Evolutionary conservation across 1,140 invertebrate genomes (phyloP).

Genomic region (Trachymyrmex septentrionalis): DNA sequence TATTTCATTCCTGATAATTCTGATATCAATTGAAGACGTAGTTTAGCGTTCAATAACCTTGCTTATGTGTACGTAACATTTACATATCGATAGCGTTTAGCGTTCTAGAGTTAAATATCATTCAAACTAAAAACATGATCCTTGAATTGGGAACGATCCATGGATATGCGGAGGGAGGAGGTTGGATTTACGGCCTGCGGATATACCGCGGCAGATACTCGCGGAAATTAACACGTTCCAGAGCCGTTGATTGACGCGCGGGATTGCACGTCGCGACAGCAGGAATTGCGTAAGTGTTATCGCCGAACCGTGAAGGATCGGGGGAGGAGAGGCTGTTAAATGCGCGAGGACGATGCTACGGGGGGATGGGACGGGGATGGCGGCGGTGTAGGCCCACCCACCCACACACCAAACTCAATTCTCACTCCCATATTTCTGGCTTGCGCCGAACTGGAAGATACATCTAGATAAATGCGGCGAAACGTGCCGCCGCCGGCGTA

Average conservation of each 20-base stretch:
- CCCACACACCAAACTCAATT: conserved; percentile 76
- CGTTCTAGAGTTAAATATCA: not conserved
- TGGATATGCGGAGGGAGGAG: not conserved
- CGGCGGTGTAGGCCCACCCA: conserved; percentile 17
- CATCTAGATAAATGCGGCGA: conserved; percentile 83
- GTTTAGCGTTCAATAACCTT: too few species aligned
- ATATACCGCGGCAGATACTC: conserved; percentile 37
- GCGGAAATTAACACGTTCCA: conserved; percentile 71
- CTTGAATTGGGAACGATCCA: conserved; percentile 6
- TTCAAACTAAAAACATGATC: not conserved
- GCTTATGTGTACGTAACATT: too few species aligned
- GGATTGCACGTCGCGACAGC: conserved; percentile 53
- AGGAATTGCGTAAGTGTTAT: conserved; percentile 68
- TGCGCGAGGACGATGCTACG: conserved; percentile 16
- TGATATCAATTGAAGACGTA: too few species aligned
- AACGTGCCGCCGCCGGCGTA: conserved; percentile 74
- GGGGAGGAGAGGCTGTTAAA: conserved; percentile 44
- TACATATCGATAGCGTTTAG: too few species aligned
- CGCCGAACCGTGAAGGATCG: conserved; percentile 59
- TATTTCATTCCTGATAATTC: too few species aligned
- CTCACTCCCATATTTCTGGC: conserved; percentile 78
- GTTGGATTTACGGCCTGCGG: conserved; percentile 46
- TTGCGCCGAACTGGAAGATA: conserved; percentile 80
- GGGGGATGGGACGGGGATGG: not conserved
- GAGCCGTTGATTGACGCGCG: conserved; percentile 59